Percentiles rank a stretch among this genome's conserved stretches.
phyloP scores from a whole-genome alignment of 2,888 invertebrate species.

The Melolontha melolontha region DNA sequence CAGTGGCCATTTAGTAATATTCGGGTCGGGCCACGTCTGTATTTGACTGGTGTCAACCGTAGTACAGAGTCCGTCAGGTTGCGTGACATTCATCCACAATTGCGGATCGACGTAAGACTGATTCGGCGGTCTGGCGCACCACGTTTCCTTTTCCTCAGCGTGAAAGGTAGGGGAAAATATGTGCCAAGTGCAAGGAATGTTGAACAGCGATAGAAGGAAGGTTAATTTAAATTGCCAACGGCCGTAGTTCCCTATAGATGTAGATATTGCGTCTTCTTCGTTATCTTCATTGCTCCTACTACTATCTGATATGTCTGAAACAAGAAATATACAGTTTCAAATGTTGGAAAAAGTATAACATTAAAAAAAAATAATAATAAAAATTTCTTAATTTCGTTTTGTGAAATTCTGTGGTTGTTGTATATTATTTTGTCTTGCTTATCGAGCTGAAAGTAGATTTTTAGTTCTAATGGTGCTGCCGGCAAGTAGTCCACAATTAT shows the following conservation, averaged over 20 bases:
- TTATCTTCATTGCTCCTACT: constrained; percentile 51
- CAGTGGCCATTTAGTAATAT: constrained; percentile 46
- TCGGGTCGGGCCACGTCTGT: constrained; percentile 41
- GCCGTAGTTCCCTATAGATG: constrained; percentile 80
- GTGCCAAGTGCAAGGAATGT: constrained; percentile 85
- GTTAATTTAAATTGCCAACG: constrained; percentile 83
- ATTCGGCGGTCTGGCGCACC: constrained; percentile 76
- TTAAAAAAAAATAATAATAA: no score
- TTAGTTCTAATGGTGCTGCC: no score
- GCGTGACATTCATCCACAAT: constrained; percentile 77
- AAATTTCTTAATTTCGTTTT: no score
- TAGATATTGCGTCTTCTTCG: constrained; percentile 75
- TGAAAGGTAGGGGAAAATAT: constrained; percentile 83
- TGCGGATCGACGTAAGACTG: constrained; percentile 69
- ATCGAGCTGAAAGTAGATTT: no score
- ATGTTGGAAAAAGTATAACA: neutral
- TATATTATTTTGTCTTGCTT: no score
- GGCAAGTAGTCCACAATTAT: no score
- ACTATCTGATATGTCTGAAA: constrained; percentile 45
- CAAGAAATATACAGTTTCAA: constrained; percentile 12
- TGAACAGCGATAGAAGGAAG: constrained; percentile 79
- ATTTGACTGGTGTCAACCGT: constrained; percentile 65
- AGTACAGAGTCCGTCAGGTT: constrained; percentile 72
- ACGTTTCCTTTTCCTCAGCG: constrained; percentile 75
- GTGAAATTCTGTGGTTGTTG: no score